Conservation (phyloP, 2,113 vertebrate species). For the Sclerurus mexicanus region DNA sequence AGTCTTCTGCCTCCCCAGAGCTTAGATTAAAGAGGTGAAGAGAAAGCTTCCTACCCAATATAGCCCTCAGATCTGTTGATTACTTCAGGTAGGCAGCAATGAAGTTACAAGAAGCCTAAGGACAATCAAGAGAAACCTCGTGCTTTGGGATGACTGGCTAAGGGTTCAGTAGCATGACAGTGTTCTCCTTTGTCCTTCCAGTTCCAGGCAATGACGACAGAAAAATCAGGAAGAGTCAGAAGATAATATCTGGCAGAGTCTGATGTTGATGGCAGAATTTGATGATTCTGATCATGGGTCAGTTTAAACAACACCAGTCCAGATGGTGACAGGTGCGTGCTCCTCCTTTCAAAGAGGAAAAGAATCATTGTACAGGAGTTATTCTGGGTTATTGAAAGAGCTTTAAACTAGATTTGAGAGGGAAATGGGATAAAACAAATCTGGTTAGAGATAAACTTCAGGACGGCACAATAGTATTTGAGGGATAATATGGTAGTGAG, state of each 20-base stretch:
- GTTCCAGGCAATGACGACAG: not conserved
- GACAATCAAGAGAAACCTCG: not conserved
- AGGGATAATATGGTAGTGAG: not conserved
- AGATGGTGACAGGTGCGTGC: not conserved
- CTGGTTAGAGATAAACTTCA: not conserved
- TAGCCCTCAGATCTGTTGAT: not conserved
- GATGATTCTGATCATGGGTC: rapidly evolving
- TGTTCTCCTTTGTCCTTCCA: not conserved
- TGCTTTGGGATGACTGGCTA: not conserved
- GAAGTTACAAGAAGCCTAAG: not conserved
- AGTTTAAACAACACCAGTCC: not conserved
- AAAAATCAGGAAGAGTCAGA: not conserved
- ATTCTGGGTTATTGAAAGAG: not conserved
- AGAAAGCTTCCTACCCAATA: not conserved
- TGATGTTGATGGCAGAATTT: not conserved
- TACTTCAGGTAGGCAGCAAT: not conserved
- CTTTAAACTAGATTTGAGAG: not conserved
- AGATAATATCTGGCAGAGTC: not conserved
- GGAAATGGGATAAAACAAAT: not conserved
- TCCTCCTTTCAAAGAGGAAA: not conserved
- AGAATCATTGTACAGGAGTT: not conserved
- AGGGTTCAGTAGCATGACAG: not conserved
- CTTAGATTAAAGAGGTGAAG: not conserved
- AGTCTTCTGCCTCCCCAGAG: not conserved
- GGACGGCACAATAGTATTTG: not conserved